Evolutionary conservation across 2,888 invertebrate species (phyloP), one percentile per base, ranked within the genome.

Genomic region (Vannuccia rotundouncinata): DNA sequence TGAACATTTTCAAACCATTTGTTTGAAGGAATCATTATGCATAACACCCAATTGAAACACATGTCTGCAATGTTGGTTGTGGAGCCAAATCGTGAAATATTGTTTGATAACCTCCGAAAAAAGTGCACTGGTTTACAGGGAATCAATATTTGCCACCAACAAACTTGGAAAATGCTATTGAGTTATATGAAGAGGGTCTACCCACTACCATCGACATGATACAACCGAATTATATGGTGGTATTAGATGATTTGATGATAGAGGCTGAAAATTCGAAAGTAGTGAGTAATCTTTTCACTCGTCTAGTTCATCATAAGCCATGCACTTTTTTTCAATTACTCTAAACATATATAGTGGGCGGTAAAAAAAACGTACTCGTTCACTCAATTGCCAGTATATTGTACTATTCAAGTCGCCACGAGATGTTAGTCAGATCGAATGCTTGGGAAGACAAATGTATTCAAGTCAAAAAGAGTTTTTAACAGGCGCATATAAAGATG

Each of bases 211-310:
- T 66, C 22, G 22, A 66, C 66, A 66, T 66, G 66, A 22, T 66
- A 5, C 17, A 66, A 22, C 17, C 66, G 5, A 5, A 66, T 66
- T 5, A 66, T 27, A 66, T 66, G 66, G 22, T 66, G 22, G 22
- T 66, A 22, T 66, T 66, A 27, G 66, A 66, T 66, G 66, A 66
- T 66, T 66, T n/a, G 5, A 66, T 66, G 66, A 66, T 66, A 27
- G 66, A 66, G 66, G 66, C 66, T 5, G 66, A 66, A 66, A 66
- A 13, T 22, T 66, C 66, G 22, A 66, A 66, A 27, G 66, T 66
- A n/a, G 66, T 5, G 22, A 66, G 22, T 66, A 66, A 66, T 22
- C 25, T 66, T 5, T 66, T 5, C 25, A 66, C 66, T 22, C 66
- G 10, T 22, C 66, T 66, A 22, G 66, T 66, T 22, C 22, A 66